Evolutionary conservation across 2,888 invertebrate species (phyloP), one percentile per base, ranked within the genome.

Genomic region (Amiota minor): DNA sequence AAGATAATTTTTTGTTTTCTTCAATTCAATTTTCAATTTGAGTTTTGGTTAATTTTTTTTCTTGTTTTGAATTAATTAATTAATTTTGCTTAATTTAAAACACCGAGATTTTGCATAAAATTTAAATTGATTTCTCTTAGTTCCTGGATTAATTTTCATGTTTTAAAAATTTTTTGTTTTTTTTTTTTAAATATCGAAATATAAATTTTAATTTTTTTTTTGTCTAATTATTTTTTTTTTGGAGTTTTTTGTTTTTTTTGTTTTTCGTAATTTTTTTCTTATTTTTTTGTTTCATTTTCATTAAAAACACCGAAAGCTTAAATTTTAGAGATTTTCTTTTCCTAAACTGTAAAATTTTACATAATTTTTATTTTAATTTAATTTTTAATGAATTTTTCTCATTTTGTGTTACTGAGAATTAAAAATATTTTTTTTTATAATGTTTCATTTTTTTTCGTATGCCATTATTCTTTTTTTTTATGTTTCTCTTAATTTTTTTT

Each of bases 291-390:
- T 77, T 77, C 35, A 76, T 77, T 78, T 68, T 83, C 77, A 75
- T 85, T 87, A 85, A 87, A 88, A 89, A 89, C 89, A 89, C 88
- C 89, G 82, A 89, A 89, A 89, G 89, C 89, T 89, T 89, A 89
- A 88, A 83, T 86, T 88, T 89, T 88, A 88, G 85, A 81, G 83
- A 84, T 82, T 82, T 78, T 80, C 83, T 82, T 82, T 78, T 80
- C 81, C 84, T 84, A 86, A 86, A 84, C 78, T 82, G 79, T 86
- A 80, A 79, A 81, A 73, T 81, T 80, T 85, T 86, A 83, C 80
- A 84, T 56, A 16, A 84, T 81, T 76, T 79, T 23, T 2, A 3
- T 23, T 23, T 35, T 35, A 23, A 14, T 62, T 16, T 62, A 35
- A 45, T 64, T 45, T 64, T 64, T 64, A 46, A 11, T 62, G 59